phyloP scores from a whole-genome alignment of 2,113 vertebrate species.

The Burhinus bistriatus region DNA sequence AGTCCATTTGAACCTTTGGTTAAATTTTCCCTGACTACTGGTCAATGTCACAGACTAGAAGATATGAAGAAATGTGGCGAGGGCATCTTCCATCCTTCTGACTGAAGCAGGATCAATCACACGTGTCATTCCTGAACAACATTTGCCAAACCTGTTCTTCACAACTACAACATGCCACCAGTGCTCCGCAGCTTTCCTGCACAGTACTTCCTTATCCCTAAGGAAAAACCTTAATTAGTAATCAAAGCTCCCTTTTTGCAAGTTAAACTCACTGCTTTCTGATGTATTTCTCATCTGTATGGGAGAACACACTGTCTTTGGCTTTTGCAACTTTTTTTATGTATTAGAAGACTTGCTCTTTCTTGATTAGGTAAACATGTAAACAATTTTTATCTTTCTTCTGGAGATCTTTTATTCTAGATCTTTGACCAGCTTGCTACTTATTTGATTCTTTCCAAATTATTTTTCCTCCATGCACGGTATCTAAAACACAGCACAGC shows the following conservation, averaged over 20 bases:
- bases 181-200: not conserved
- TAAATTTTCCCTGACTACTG: not conserved
- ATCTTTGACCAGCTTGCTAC: not conserved
- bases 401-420: not conserved
- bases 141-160: not conserved
- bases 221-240: not conserved
- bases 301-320: not conserved
- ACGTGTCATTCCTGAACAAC: accelerated
- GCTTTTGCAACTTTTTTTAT: not conserved
- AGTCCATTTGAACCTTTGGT: not conserved
- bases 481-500: not conserved
- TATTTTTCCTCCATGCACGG: not conserved
- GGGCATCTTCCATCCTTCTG: not conserved
- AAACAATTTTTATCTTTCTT: not conserved
- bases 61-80: not conserved
- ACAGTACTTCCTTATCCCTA: not conserved
- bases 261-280: not conserved
- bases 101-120: not conserved
- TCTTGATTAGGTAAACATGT: not conserved
- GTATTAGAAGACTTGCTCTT: not conserved
- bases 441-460: not conserved
- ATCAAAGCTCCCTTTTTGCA: not conserved
- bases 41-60: not conserved
- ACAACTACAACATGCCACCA: not conserved
- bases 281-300: not conserved